Percentiles rank a stretch among this genome's conserved stretches.
Conservation (phyloP, 2,888 invertebrate species). For the Cephus spinipes region DNA sequence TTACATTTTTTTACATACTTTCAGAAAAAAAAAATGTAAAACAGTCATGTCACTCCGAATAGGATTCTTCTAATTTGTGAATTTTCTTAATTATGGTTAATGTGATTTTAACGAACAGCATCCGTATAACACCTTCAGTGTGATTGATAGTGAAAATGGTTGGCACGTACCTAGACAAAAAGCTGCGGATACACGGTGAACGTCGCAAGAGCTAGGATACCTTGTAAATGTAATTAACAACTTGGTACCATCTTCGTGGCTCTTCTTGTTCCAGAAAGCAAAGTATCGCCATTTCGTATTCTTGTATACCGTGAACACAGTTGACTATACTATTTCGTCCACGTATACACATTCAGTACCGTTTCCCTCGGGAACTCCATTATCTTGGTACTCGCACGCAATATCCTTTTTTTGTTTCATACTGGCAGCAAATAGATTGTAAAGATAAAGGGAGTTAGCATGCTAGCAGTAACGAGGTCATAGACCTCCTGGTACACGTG, state of each 20-base stretch:
- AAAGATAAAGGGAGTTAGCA: neutral
- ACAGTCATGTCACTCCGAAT: neutral
- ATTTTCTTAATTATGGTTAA: neutral
- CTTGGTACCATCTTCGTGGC: neutral
- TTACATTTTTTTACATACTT: neutral
- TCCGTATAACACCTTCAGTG: neutral
- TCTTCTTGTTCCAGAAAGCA: neutral
- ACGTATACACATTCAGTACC: neutral
- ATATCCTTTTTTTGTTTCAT: neutral
- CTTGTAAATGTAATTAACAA: neutral
- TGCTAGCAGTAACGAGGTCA: neutral
- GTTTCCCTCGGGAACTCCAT: neutral
- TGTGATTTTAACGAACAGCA: neutral
- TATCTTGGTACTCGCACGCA: constrained; percentile 3
- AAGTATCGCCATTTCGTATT: neutral
- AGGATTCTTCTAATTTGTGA: neutral
- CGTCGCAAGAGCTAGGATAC: neutral
- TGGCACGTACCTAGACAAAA: neutral
- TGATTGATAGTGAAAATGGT: neutral
- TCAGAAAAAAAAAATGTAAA: neutral
- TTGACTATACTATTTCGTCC: neutral
- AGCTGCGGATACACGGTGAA: neutral
- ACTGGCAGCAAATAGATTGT: neutral
- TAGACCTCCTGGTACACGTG: neutral
- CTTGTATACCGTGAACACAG: neutral